These are phyloP conservation scores for Oryzaephilus surinamensis DNA, from an alignment of 1,140 invertebrate genomes.

Conservation along the genomic window DNA sequence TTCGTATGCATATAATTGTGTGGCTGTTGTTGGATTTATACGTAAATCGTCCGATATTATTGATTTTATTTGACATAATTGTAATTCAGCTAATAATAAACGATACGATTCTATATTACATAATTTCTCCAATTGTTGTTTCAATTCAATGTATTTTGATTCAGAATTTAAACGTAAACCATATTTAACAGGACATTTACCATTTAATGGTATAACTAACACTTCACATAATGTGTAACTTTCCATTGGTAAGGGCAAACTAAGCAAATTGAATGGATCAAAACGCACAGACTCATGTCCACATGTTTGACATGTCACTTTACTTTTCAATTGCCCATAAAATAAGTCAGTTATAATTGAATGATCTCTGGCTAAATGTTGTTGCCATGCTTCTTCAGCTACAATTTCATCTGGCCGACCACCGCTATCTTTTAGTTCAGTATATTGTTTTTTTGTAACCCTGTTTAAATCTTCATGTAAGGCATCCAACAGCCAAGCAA, in stretches of 20 bases:
- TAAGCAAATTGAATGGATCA: constrained; percentile 81
- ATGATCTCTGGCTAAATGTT: constrained; percentile 64
- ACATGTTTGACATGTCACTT: constrained; percentile 68
- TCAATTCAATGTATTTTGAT: constrained; percentile 61
- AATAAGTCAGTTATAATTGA: constrained; percentile 84
- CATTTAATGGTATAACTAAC: constrained; percentile 64
- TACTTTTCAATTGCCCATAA: constrained; percentile 82
- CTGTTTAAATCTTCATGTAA: constrained; percentile 85
- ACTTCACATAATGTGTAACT: constrained; percentile 63
- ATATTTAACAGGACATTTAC: constrained; percentile 69
- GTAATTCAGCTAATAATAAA: constrained; percentile 58
- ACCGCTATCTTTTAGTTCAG: constrained; percentile 65
- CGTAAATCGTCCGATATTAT: constrained; percentile 23
- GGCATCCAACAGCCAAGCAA: constrained; percentile 79
- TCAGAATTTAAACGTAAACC: constrained; percentile 70
- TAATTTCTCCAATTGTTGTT: constrained; percentile 55
- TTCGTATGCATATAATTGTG: constrained; percentile 40
- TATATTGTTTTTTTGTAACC: constrained; percentile 55
- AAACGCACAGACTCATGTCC: constrained; percentile 72
- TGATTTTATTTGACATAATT: constrained; percentile 47
- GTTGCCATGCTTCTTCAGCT: constrained; percentile 72
- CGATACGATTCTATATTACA: constrained; percentile 49
- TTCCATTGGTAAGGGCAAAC: constrained; percentile 75
- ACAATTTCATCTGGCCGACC: constrained; percentile 65
- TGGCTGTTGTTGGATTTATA: constrained; percentile 29